These are phyloP conservation scores for Tillus elongatus DNA, from an alignment of 2,888 invertebrate genomes.

Conservation along the genomic window DNA sequence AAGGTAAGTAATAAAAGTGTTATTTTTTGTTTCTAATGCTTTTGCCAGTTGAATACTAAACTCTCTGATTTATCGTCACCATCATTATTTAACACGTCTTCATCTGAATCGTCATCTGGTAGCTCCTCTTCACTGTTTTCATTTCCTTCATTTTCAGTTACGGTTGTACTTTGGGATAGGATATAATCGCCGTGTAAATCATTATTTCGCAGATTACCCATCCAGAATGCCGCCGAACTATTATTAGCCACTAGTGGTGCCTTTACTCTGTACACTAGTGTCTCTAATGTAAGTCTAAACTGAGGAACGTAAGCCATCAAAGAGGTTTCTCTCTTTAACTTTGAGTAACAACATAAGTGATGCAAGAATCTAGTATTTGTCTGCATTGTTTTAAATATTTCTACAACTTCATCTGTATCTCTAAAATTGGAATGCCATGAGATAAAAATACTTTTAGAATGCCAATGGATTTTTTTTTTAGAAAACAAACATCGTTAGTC, in stretches of 20 bases:
- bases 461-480: constrained; percentile 55
- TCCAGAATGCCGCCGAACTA: constrained; percentile 77
- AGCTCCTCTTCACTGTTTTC: constrained; percentile 27
- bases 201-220: constrained; percentile 81
- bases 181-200: constrained; percentile 74
- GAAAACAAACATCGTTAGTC: constrained; percentile 54
- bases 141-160: constrained; percentile 20
- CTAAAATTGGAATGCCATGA: constrained; percentile 67
- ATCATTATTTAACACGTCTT: constrained; percentile 13
- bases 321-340: constrained; percentile 61
- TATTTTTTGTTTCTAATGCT: too few species aligned
- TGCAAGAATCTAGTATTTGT: constrained; percentile 73
- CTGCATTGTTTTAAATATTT: constrained; percentile 70
- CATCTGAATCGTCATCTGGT: constrained; percentile 24
- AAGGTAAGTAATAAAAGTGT: too few species aligned
- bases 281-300: constrained; percentile 68
- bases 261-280: constrained; percentile 74
- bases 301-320: constrained; percentile 72
- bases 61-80: constrained; percentile 18
- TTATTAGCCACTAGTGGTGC: constrained; percentile 73
- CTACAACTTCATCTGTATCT: constrained; percentile 63
- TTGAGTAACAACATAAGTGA: constrained; percentile 71
- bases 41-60: too few species aligned
- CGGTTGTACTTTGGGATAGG: constrained; percentile 46
- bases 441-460: constrained; percentile 60